These are phyloP conservation scores for Gonioctena quinquepunctata DNA, from an alignment of 1,140 invertebrate genomes.

Conservation along the genomic window DNA sequence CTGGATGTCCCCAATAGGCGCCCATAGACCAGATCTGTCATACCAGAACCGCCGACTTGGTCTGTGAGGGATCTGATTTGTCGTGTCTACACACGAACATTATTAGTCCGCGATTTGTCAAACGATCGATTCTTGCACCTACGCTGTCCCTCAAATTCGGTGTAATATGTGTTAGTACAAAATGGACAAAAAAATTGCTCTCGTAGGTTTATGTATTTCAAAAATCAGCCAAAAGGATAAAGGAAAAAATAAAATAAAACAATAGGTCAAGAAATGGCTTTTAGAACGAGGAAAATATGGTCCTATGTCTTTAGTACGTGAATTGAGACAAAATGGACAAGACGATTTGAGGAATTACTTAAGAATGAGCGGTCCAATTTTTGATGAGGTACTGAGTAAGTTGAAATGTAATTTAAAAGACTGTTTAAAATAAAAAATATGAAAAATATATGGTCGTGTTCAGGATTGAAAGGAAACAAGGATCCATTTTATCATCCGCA, in stretches of 20 bases:
- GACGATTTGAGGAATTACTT: slow-evolving; percentile 8
- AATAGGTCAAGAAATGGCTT: slow-evolving; percentile 1
- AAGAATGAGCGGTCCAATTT: slow-evolving; percentile 10
- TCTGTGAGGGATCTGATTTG: neutral
- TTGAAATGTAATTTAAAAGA: neutral
- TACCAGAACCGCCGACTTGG: neutral
- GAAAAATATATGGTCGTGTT: too few species aligned
- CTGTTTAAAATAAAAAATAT: too few species aligned
- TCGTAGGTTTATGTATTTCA: neutral
- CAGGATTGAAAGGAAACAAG: too few species aligned
- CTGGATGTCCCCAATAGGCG: neutral
- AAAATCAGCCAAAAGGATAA: neutral
- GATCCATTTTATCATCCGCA: too few species aligned
- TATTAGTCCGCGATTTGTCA: neutral
- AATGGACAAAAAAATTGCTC: neutral
- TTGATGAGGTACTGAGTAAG: slow-evolving; percentile 3
- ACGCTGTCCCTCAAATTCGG: neutral
- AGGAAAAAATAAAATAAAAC: neutral
- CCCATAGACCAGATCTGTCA: neutral
- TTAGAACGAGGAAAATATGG: slow-evolving; percentile 4
- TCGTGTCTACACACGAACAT: neutral
- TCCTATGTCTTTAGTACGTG: neutral
- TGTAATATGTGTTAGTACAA: neutral
- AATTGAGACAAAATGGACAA: slow-evolving; percentile 2
- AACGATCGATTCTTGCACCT: neutral